Evolutionary conservation across 2,888 invertebrate genomes (phyloP).

Genomic region (Scaeva pyrastri): DNA sequence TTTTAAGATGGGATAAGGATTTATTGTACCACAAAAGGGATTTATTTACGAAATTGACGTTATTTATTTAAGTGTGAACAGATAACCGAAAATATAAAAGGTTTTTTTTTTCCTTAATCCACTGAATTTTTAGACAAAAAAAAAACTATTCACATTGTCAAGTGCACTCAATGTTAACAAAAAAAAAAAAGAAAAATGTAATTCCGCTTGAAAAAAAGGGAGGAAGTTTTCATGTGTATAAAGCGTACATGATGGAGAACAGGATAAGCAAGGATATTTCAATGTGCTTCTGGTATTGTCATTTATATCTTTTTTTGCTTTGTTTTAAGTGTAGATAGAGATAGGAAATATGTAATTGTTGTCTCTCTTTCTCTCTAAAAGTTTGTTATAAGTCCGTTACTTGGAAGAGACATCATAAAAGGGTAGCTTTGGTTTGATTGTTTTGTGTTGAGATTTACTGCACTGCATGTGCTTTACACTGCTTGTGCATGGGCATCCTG

Average conservation of each 20-base stretch:
- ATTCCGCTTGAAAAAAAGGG: background rate
- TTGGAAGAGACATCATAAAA: background rate
- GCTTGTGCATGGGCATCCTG: background rate
- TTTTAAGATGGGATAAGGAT: slow-evolving; percentile 31
- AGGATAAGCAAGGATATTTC: slow-evolving; percentile 41
- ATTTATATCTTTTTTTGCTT: background rate
- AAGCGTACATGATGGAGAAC: background rate
- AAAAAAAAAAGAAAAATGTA: background rate
- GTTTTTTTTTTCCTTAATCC: slow-evolving; percentile 6
- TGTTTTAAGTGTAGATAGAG: background rate
- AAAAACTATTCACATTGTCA: slow-evolving; percentile 52
- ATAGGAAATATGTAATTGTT: background rate
- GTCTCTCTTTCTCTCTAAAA: background rate
- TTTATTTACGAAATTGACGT: slow-evolving; percentile 28
- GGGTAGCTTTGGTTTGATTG: background rate
- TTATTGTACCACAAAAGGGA: slow-evolving; percentile 42
- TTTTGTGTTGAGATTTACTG: slow-evolving; percentile 15
- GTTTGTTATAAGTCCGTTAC: background rate
- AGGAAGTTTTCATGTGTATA: background rate
- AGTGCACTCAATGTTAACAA: slow-evolving; percentile 61
- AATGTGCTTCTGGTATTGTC: slow-evolving; percentile 43
- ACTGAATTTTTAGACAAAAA: slow-evolving; percentile 48
- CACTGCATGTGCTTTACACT: too few species aligned
- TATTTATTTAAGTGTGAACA: slow-evolving; percentile 48
- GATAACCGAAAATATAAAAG: slow-evolving; percentile 15